A percentile compares a stretch with the other conserved stretches of the same genome.
Evolutionary conservation across 2,113 vertebrate species (phyloP).

Genomic region (Nycticorax nycticorax): DNA sequence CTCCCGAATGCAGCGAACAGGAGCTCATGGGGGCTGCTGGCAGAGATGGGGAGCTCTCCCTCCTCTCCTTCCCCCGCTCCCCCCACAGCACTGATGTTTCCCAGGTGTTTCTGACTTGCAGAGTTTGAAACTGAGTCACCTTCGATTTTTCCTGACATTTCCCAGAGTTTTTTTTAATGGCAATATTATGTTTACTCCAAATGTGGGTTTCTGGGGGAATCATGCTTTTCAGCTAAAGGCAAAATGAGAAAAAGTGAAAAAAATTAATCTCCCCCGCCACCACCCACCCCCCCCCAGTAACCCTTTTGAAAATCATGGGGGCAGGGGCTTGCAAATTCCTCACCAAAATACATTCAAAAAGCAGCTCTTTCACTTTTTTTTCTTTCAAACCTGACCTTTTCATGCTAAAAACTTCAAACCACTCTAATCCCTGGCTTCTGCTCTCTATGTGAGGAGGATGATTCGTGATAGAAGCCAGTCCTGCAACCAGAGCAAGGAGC

Average conservation of each 20-base stretch:
- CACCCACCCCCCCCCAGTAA: not conserved
- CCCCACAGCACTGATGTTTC: not conserved
- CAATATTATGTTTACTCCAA: not conserved
- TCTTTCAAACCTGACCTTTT: not conserved
- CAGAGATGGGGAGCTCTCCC: not conserved
- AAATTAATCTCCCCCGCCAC: not conserved
- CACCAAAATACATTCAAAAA: not conserved
- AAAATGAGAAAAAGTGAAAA: not conserved
- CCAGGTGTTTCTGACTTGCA: slow-evolving; percentile 35
- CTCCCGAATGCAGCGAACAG: not conserved
- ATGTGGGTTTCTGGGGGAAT: not conserved
- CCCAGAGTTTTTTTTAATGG: slow-evolving; percentile 12
- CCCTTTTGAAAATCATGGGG: not conserved
- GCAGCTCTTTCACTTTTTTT: slow-evolving; percentile 15
- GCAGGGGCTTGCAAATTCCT: not conserved
- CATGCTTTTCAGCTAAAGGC: not conserved
- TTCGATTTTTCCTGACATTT: slow-evolving; percentile 34
- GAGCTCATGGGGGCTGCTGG: not conserved
- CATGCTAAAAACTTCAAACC: slow-evolving; percentile 38
- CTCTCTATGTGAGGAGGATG: slow-evolving; percentile 12
- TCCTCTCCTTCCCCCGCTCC: not conserved
- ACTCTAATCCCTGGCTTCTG: slow-evolving; percentile 28
- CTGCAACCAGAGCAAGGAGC: not conserved
- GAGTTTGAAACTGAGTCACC: slow-evolving; percentile 14
- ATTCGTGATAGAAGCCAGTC: slow-evolving; percentile 16